Percentiles rank a stretch among this genome's conserved stretches.
Conservation (phyloP, 37 sponge, comb jelly and placozoan genomes). For the Geodia barretti region DNA sequence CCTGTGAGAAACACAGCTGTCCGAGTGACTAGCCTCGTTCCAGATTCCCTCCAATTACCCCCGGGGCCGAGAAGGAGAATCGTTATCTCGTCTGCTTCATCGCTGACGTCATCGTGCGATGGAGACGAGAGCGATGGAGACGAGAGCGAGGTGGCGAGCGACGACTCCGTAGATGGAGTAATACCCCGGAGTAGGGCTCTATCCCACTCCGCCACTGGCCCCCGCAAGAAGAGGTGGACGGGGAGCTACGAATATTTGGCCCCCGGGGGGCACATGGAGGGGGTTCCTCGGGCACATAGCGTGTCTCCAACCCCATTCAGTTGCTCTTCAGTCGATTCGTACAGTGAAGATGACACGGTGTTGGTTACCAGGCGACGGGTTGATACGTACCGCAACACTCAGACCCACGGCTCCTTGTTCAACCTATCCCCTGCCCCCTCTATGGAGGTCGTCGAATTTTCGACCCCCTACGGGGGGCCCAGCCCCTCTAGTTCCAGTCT, state of each 20-base stretch:
- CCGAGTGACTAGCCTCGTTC: background rate
- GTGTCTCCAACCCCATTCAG: background rate
- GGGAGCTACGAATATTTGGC: background rate
- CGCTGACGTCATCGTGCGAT: background rate
- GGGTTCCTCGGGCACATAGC: background rate
- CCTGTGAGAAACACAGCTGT: background rate
- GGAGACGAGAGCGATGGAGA: constrained; percentile 4
- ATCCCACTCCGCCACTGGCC: too few species aligned
- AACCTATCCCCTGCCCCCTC: background rate
- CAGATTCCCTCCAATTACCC: background rate
- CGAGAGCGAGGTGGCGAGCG: background rate
- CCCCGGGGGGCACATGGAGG: background rate
- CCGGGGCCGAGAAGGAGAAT: background rate
- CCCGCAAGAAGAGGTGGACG: background rate
- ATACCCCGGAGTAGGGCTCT: background rate
- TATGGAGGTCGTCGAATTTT: constrained; percentile 1
- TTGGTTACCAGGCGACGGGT: background rate
- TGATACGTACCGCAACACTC: background rate
- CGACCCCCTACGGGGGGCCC: background rate
- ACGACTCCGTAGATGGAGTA: background rate
- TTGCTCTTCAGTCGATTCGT: background rate
- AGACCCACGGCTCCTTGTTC: background rate
- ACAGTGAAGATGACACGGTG: background rate
- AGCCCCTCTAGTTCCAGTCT: background rate
- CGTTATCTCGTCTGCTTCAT: background rate